Evolutionary conservation across 1,140 invertebrate genomes (phyloP).

Genomic region (Coboldia fuscipes): DNA sequence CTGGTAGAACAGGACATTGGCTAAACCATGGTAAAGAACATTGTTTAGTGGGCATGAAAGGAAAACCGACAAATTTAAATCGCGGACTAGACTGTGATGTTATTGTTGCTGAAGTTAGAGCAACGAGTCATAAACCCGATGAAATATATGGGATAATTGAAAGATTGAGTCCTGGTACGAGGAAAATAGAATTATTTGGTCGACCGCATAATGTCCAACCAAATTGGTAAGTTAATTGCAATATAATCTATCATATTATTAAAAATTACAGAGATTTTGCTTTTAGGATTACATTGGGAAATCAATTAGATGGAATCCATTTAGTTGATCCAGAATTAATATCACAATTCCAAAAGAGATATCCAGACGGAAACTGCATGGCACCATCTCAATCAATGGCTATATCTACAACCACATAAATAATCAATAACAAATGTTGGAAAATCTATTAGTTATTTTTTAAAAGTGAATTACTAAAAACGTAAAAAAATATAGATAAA

Average conservation of each 20-base stretch:
- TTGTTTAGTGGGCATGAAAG: conserved; percentile 92
- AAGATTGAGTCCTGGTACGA: conserved; percentile 69
- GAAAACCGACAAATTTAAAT: conserved; percentile 77
- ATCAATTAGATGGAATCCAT: conserved; percentile 87
- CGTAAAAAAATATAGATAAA: too few relatives aligned
- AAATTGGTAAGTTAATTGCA: conserved; percentile 54
- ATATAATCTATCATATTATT: not conserved
- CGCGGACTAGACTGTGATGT: conserved; percentile 92
- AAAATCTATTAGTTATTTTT: too few relatives aligned
- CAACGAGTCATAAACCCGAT: conserved; percentile 94
- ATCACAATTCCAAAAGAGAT: conserved; percentile 68
- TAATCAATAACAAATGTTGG: too few relatives aligned
- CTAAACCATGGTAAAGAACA: conserved; percentile 98
- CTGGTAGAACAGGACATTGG: conserved; percentile 94
- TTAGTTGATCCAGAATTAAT: conserved; percentile 84
- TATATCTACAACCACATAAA: too few relatives aligned
- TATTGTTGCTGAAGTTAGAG: conserved; percentile 92
- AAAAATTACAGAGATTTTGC: conserved; percentile 1
- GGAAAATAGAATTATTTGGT: conserved; percentile 95
- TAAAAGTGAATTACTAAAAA: too few relatives aligned
- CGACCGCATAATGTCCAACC: conserved; percentile 94
- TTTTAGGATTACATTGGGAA: conserved; percentile 73
- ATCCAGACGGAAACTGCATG: conserved; percentile 59
- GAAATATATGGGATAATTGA: conserved; percentile 93
- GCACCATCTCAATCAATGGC: conserved; percentile 11